phyloP scores from a whole-genome alignment of 2,113 vertebrate species.

The Platanista minor region DNA sequence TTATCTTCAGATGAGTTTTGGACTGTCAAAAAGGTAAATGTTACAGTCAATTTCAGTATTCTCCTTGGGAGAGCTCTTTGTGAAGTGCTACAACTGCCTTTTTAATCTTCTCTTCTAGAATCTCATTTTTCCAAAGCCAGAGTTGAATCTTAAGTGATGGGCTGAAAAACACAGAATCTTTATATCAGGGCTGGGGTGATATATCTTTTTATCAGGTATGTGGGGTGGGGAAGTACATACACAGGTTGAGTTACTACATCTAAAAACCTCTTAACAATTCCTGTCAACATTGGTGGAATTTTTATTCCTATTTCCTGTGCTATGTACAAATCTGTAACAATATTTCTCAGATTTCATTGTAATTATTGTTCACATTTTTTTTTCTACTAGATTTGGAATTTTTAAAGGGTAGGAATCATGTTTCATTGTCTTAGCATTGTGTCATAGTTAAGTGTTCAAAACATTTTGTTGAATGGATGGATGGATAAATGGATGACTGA shows the following conservation, averaged over 20 bases:
- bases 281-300: background rate
- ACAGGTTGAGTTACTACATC: background rate
- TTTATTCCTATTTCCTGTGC: background rate
- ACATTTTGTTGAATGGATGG: background rate
- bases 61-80: background rate
- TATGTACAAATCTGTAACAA: background rate
- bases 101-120: background rate
- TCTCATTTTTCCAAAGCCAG: conserved; percentile 4
- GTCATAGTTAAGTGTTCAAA: conserved; percentile 7
- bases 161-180: background rate
- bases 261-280: background rate
- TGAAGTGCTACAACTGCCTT: background rate
- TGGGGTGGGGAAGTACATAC: background rate
- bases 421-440: conserved; percentile 29
- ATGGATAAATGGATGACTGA: conserved; percentile 17
- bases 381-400: background rate
- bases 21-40: background rate
- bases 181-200: background rate
- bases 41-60: background rate
- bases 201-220: background rate
- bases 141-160: background rate
- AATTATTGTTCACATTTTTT: background rate
- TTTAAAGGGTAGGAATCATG: background rate
- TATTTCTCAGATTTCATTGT: background rate
- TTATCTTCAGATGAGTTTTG: background rate